These are phyloP conservation scores for Lampris incognitus DNA, from an alignment of 2,113 vertebrate species.

Conservation along the genomic window DNA sequence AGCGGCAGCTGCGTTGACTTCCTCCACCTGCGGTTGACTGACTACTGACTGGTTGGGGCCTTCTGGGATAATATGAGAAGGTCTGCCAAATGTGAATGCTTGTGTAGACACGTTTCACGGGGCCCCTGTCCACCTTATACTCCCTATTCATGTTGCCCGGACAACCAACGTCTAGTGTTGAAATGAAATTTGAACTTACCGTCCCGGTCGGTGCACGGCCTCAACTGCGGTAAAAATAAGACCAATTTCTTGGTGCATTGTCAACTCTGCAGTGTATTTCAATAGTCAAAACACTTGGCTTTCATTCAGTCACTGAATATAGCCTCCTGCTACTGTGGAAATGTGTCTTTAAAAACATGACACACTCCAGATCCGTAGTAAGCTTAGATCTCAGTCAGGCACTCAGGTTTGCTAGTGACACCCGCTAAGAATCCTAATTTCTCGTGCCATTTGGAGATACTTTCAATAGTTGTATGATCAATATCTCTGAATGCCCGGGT, in stretches of 20 bases:
- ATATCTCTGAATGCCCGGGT: too few species aligned
- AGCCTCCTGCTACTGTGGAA: too few species aligned
- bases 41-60: slow-evolving; percentile 54
- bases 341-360: too few species aligned
- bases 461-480: not conserved
- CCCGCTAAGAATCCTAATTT: too few species aligned
- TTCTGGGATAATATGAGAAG: slow-evolving; percentile 74
- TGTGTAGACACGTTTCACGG: slow-evolving; percentile 71
- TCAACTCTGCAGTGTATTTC: slow-evolving; percentile 34
- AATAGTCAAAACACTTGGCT: too few species aligned
- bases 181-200: slow-evolving; percentile 50
- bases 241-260: slow-evolving; percentile 44
- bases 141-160: slow-evolving; percentile 66
- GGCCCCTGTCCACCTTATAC: slow-evolving; percentile 59
- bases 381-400: too few species aligned
- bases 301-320: not conserved
- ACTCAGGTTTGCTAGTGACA: too few species aligned
- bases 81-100: slow-evolving; percentile 62
- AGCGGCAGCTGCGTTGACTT: slow-evolving; percentile 71
- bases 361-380: too few species aligned
- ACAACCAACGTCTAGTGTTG: slow-evolving; percentile 69
- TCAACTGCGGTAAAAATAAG: slow-evolving; percentile 62
- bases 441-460: too few species aligned
- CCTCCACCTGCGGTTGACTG: slow-evolving; percentile 85
- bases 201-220: slow-evolving; percentile 68